These are phyloP conservation scores for Erithacus rubecula DNA, from an alignment of 2,797 vertebrate genomes.

Conservation along the genomic window DNA sequence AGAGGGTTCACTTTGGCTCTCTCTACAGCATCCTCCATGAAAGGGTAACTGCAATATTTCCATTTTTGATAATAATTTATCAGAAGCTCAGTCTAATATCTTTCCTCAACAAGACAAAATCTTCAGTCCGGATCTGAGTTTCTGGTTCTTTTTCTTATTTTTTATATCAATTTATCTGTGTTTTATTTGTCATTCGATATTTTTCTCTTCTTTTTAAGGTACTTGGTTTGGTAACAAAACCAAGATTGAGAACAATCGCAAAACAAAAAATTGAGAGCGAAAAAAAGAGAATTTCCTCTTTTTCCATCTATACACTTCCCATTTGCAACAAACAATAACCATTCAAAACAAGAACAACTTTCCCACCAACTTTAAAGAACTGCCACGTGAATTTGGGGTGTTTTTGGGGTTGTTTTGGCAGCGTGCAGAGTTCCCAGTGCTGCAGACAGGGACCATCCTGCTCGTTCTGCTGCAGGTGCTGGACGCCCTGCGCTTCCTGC, in stretches of 20 bases:
- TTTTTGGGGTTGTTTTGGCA: neutral
- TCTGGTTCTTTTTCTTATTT: neutral
- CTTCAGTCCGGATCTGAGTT: neutral
- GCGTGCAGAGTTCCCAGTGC: constrained; percentile 74
- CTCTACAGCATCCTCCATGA: constrained; percentile 79
- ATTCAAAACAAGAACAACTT: fast-evolving
- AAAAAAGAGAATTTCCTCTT: neutral
- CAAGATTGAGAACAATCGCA: neutral
- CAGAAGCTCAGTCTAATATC: neutral
- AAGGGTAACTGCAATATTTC: constrained; percentile 57
- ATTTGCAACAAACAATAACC: fast-evolving
- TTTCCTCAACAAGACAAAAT: neutral
- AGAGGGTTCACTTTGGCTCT: constrained; percentile 75
- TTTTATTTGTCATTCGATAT: neutral
- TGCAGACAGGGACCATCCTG: constrained; percentile 72
- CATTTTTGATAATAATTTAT: neutral
- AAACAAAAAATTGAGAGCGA: neutral
- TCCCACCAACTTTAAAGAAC: neutral
- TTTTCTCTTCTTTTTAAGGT: neutral
- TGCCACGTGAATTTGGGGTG: neutral
- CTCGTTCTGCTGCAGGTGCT: constrained; percentile 73
- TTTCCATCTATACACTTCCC: fast-evolving
- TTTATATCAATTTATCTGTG: neutral
- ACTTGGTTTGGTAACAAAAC: neutral
- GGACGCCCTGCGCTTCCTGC: constrained; percentile 73